Conservation (phyloP, 1,140 invertebrate species). For the Cherax destructor region DNA sequence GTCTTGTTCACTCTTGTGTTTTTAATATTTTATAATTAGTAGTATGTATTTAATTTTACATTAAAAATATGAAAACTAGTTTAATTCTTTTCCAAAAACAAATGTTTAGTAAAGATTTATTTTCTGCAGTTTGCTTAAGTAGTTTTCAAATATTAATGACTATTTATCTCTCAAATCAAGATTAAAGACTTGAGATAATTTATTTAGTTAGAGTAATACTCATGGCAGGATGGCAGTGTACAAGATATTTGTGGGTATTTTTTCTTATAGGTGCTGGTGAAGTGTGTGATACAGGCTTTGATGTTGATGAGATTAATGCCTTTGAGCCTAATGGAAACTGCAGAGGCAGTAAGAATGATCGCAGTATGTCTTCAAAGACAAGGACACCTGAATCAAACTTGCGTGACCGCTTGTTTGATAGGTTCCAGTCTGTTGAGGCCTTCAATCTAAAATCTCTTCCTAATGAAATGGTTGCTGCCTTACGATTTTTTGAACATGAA, state of each 20-base stretch:
- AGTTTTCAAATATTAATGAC: no score
- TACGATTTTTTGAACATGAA: constrained; percentile 78
- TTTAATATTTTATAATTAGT: not conserved
- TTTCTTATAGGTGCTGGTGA: constrained; percentile 35
- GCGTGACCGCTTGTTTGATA: constrained; percentile 47
- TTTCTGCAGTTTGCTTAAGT: no score
- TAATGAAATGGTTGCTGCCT: constrained; percentile 79
- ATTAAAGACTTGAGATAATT: no score
- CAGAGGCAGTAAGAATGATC: not conserved
- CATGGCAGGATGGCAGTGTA: not conserved
- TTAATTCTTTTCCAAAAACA: no score
- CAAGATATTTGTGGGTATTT: not conserved
- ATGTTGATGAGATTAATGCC: constrained; percentile 32
- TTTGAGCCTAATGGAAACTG: constrained; percentile 7
- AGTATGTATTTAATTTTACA: no score
- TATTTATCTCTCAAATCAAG: no score
- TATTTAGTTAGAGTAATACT: not conserved
- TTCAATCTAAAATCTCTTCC: constrained; percentile 74
- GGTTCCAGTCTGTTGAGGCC: constrained; percentile 72
- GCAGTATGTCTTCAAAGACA: not conserved
- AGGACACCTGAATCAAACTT: not conserved
- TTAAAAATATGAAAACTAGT: no score
- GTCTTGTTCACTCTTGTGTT: no score
- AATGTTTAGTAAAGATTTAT: no score
- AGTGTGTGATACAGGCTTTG: constrained; percentile 48